Conservation (phyloP, 1,140 invertebrate genomes). For the Oreohelix idahoensis region DNA sequence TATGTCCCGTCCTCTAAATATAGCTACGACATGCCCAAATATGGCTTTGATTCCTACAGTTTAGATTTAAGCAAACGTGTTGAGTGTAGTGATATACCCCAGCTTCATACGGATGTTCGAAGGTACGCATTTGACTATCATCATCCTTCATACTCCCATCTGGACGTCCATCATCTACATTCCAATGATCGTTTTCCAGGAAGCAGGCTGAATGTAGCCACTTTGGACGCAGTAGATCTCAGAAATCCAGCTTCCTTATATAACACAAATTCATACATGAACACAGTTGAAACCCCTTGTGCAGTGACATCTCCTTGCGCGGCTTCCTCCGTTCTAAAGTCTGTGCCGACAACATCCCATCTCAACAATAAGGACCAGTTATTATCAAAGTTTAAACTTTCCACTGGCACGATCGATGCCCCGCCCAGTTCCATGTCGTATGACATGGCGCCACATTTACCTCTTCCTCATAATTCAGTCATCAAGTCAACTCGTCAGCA, state of each 20-base stretch:
- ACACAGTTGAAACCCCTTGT: constrained; percentile 45
- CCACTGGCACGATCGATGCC: constrained; percentile 10
- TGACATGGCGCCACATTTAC: constrained; percentile 39
- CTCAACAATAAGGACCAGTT: constrained; percentile 40
- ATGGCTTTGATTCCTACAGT: constrained; percentile 67
- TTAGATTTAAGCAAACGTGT: constrained; percentile 68
- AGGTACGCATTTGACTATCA: constrained; percentile 51
- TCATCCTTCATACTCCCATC: constrained; percentile 1
- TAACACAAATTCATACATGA: constrained; percentile 51
- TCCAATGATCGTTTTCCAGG: constrained; percentile 32
- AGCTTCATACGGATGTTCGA: constrained; percentile 53
- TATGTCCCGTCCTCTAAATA: constrained; percentile 66
- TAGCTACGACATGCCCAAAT: constrained; percentile 65
- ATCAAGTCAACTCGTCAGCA: constrained; percentile 58
- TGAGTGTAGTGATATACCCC: constrained; percentile 56
- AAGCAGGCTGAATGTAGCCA: constrained; percentile 55
- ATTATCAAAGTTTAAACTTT: constrained; percentile 43
- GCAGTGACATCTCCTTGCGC: constrained; percentile 47
- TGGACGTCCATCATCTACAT: constrained; percentile 10
- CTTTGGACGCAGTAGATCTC: constrained; percentile 62
- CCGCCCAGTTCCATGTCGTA: constrained; percentile 36
- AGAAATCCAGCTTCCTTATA: constrained; percentile 60
- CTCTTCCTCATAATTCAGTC: constrained; percentile 60
- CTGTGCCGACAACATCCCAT: constrained; percentile 39
- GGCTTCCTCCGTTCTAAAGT: constrained; percentile 43